A percentile compares a stretch with the other conserved stretches of the same genome.
Conservation (phyloP, 2,888 invertebrate species). For the Patella pellucida region DNA sequence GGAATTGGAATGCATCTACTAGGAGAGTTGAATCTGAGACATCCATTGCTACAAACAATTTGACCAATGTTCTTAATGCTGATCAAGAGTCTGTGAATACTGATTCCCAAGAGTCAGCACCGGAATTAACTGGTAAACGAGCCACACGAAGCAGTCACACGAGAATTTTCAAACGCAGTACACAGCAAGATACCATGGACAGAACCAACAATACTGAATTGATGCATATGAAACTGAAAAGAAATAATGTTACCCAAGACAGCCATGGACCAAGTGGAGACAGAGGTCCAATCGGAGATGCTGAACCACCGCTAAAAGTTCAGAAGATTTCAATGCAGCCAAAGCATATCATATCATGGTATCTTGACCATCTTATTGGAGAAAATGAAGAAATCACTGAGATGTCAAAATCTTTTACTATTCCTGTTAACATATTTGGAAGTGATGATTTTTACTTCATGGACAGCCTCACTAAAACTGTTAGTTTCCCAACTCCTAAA, state of each 20-base stretch:
- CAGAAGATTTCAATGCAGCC: constrained; percentile 22
- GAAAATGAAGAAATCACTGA: constrained; percentile 66
- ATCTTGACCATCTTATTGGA: constrained; percentile 60
- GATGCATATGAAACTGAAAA: background rate
- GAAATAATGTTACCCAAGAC: background rate
- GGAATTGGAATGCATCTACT: constrained; percentile 1
- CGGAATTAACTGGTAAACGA: background rate
- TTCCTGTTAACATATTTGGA: constrained; percentile 59
- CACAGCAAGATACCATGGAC: background rate
- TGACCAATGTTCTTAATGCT: background rate
- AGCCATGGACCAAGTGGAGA: background rate
- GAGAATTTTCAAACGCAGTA: background rate
- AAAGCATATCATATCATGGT: constrained; percentile 40
- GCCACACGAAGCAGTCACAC: background rate
- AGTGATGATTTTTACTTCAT: constrained; percentile 62
- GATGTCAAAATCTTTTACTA: constrained; percentile 58
- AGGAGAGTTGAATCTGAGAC: background rate
- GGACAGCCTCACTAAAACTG: constrained; percentile 49
- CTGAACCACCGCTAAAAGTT: constrained; percentile 1
- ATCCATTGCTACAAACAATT: background rate
- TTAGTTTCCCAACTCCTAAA: constrained; percentile 57
- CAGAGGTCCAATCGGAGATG: background rate
- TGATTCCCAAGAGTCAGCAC: background rate
- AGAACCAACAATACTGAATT: constrained; percentile 1
- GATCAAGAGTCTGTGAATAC: background rate